These are phyloP conservation scores for Aphyosemion australe DNA, from an alignment of 2,113 vertebrate species.

Conservation along the genomic window DNA sequence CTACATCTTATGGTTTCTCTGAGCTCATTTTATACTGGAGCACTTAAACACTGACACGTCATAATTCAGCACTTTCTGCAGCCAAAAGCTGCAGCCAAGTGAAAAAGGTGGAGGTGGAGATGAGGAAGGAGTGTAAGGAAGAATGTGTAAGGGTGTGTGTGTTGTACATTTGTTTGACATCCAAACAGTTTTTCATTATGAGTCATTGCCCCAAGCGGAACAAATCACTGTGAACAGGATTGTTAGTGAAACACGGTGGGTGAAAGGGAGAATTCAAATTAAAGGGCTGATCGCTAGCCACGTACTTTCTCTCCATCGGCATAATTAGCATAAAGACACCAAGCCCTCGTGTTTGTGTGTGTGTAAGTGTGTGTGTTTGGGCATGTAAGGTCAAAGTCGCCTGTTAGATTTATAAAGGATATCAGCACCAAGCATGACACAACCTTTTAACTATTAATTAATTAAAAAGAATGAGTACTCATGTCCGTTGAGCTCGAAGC, in stretches of 20 bases:
- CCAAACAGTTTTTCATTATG: conserved; percentile 59
- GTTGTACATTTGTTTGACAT: conserved; percentile 66
- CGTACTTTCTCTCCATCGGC: conserved; percentile 53
- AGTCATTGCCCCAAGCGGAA: conserved; percentile 62
- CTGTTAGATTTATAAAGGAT: conserved; percentile 56
- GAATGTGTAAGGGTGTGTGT: conserved; percentile 14
- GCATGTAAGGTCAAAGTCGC: conserved; percentile 46
- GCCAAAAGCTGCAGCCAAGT: conserved; percentile 47
- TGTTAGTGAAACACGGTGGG: conserved; percentile 64
- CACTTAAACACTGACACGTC: conserved; percentile 61
- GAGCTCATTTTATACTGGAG: conserved; percentile 54
- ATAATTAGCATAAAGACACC: conserved; percentile 62
- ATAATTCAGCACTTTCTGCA: conserved; percentile 58
- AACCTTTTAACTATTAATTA: conserved; percentile 42
- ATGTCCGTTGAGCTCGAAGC: conserved; percentile 14
- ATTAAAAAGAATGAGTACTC: conserved; percentile 24
- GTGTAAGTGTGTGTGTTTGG: conserved; percentile 1
- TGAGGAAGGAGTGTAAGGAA: background rate
- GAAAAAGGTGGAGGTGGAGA: conserved; percentile 13
- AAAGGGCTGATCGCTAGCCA: conserved; percentile 50
- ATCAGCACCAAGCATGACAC: conserved; percentile 23
- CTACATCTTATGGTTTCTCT: conserved; percentile 53
- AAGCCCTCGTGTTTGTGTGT: conserved; percentile 16
- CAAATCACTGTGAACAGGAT: conserved; percentile 73
- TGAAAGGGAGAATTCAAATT: conserved; percentile 66